A percentile compares a stretch with the other conserved stretches of the same genome.
Evolutionary conservation across 2,888 invertebrate species (phyloP).

Genomic region (Rotaria socialis): DNA sequence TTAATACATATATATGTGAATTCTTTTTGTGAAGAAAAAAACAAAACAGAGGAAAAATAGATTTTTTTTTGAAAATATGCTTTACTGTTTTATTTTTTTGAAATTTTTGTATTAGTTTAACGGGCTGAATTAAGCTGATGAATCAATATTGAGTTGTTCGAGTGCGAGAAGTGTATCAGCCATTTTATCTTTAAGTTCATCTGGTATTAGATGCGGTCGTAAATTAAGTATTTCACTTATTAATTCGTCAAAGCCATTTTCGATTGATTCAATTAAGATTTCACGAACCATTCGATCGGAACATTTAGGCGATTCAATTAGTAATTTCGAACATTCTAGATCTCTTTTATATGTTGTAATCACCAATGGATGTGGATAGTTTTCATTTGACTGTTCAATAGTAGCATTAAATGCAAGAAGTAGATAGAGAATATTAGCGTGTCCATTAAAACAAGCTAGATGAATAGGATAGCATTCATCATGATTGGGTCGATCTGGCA

Average conservation of each 20-base stretch:
- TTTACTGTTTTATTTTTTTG: background rate
- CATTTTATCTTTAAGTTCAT: constrained; percentile 29
- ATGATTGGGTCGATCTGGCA: background rate
- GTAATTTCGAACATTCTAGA: background rate
- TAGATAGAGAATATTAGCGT: background rate
- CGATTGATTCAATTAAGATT: background rate
- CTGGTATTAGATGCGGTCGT: constrained; percentile 14
- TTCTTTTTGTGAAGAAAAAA: background rate
- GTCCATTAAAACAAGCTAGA: constrained; percentile 32
- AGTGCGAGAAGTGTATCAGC: constrained; percentile 2
- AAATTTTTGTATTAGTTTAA: background rate
- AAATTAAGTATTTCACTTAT: background rate
- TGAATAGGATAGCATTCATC: constrained; percentile 19
- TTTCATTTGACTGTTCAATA: constrained; percentile 21
- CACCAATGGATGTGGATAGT: constrained; percentile 35
- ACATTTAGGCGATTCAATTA: constrained; percentile 21
- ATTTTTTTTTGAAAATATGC: background rate
- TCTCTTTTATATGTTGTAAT: constrained; percentile 36
- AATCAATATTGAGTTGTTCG: constrained; percentile 10
- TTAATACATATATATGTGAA: background rate
- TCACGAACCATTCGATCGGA: background rate
- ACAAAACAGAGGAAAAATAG: background rate
- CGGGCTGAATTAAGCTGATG: background rate
- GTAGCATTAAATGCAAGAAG: background rate
- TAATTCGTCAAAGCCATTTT: constrained; percentile 27